A percentile compares a stretch with the other conserved stretches of the same genome.
Conservation (phyloP, 1,140 invertebrate species). For the Drosophila lowei region DNA sequence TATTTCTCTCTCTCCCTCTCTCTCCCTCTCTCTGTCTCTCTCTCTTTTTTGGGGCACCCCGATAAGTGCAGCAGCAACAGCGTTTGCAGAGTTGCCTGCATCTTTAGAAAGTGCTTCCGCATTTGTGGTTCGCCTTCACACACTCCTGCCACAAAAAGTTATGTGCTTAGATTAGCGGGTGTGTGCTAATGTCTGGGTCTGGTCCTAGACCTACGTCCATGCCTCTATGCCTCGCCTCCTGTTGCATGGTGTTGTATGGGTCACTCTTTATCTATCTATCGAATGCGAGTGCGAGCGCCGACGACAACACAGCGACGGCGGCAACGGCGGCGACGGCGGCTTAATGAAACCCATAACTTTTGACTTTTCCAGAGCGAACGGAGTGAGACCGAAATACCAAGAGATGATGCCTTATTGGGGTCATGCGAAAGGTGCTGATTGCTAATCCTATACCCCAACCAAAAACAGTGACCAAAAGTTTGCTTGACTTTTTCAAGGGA, state of each 20-base stretch:
- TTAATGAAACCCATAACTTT: conserved; percentile 79
- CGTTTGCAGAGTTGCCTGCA: conserved; percentile 6
- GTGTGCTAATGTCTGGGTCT: conserved; percentile 65
- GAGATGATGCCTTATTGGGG: conserved; percentile 43
- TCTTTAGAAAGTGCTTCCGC: conserved; percentile 78
- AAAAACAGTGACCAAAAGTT: background rate
- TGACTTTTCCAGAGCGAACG: conserved; percentile 53
- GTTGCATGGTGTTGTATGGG: conserved; percentile 20
- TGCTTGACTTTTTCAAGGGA: background rate
- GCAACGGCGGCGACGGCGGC: conserved; percentile 5
- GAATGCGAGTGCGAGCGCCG: conserved; percentile 4
- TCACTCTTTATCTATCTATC: conserved; percentile 53
- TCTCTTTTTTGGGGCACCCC: conserved; percentile 45
- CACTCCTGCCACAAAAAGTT: conserved; percentile 39
- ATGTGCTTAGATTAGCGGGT: conserved; percentile 78
- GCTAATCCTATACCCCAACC: conserved; percentile 4
- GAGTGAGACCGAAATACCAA: too few relatives aligned
- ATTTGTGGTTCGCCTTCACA: conserved; percentile 49
- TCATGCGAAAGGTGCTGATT: conserved; percentile 40
- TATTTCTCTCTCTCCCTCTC: background rate
- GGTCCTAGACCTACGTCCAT: background rate
- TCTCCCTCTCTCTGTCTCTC: too few relatives aligned
- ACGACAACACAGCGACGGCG: too few relatives aligned
- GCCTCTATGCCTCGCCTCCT: background rate
- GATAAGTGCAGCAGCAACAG: conserved; percentile 41